Evolutionary conservation across 2,797 vertebrate species (phyloP).

Genomic region (Sebastes cheni): DNA sequence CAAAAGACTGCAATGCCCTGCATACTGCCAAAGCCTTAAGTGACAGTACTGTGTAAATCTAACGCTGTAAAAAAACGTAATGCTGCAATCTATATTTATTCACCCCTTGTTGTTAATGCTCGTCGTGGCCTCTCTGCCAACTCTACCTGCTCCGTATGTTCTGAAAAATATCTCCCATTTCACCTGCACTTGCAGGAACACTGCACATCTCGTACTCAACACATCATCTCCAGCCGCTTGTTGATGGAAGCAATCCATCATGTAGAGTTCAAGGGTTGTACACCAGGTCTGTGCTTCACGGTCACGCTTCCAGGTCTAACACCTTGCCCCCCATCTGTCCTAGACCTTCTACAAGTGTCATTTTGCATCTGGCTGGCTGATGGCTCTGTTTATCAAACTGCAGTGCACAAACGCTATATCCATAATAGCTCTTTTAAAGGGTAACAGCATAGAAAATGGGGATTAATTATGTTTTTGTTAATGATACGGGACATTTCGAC

Average conservation of each 20-base stretch:
- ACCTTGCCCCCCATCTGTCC: conserved; percentile 55
- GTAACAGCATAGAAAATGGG: background rate
- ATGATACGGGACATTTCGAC: background rate
- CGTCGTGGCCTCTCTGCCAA: background rate
- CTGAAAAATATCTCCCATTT: conserved; percentile 40
- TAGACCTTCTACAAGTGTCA: conserved; percentile 58
- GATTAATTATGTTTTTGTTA: conserved; percentile 3
- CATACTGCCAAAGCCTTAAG: conserved; percentile 16
- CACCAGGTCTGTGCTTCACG: conserved; percentile 67
- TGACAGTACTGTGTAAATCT: conserved; percentile 11
- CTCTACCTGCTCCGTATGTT: background rate
- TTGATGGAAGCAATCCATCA: conserved; percentile 77
- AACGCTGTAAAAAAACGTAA: conserved; percentile 13
- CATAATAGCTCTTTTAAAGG: background rate
- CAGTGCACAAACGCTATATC: background rate
- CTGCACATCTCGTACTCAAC: conserved; percentile 49
- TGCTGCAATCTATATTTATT: conserved; percentile 41
- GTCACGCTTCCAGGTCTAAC: conserved; percentile 64
- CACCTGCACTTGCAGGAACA: conserved; percentile 48
- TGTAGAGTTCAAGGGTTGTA: conserved; percentile 70
- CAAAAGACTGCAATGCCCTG: conserved; percentile 34
- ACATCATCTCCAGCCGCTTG: conserved; percentile 33
- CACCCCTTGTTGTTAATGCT: conserved; percentile 9
- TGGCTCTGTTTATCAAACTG: conserved; percentile 39
- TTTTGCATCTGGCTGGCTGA: conserved; percentile 57